These are phyloP conservation scores for Cataglyphis cursor DNA, from an alignment of 2,888 invertebrate species.

Conservation along the genomic window DNA sequence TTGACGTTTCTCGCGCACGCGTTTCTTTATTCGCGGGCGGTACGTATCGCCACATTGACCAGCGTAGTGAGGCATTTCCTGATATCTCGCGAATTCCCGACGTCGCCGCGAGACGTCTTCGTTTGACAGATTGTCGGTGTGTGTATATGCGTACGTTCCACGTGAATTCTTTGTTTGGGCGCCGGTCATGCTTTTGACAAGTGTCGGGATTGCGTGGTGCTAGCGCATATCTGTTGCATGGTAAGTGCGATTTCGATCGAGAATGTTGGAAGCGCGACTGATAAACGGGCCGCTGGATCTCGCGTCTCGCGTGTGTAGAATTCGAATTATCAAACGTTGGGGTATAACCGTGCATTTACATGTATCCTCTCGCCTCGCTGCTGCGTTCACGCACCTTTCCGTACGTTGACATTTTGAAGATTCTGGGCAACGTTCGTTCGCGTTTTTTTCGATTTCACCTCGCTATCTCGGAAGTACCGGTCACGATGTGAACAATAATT, in stretches of 20 bases:
- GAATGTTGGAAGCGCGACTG: background rate
- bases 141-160: constrained; percentile 80
- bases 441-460: background rate
- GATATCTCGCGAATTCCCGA: constrained; percentile 80
- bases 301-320: constrained; percentile 6
- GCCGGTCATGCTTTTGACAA: constrained; percentile 80
- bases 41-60: constrained; percentile 38
- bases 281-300: background rate
- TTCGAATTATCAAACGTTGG: constrained; percentile 65
- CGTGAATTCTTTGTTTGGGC: constrained; percentile 82
- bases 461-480: background rate
- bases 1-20: background rate
- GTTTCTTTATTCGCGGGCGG: background rate
- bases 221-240: constrained; percentile 75
- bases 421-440: background rate
- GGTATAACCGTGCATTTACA: constrained; percentile 74
- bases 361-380: constrained; percentile 45
- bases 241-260: constrained; percentile 67
- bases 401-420: background rate
- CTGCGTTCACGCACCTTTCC: background rate
- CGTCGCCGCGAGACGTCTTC: constrained; percentile 68
- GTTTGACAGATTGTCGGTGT: constrained; percentile 83
- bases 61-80: constrained; percentile 78
- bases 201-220: constrained; percentile 70
- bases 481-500: background rate